Conservation (phyloP, 1,140 invertebrate species). For the Drosophila pallidifrons region DNA sequence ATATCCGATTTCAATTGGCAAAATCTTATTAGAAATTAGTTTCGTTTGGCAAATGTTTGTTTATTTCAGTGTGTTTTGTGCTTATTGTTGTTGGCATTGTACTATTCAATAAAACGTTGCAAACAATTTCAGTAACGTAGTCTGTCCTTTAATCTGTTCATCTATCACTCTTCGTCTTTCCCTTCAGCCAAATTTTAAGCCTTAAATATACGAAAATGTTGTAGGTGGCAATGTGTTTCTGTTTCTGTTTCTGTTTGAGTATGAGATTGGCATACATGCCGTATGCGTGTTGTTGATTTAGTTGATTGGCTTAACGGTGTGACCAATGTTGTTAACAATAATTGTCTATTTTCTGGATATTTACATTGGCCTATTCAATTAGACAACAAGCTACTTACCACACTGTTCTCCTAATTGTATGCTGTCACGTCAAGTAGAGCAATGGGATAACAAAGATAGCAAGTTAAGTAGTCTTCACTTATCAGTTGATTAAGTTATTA, state of each 20-base stretch:
- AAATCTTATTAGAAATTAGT: conserved; percentile 82
- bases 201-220: conserved; percentile 62
- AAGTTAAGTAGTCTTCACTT: conserved; percentile 4
- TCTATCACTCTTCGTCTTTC: conserved; percentile 35
- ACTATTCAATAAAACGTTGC: neutral
- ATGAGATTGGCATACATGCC: conserved; percentile 54
- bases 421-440: neutral
- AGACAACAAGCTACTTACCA: conserved; percentile 49
- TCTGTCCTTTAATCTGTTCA: conserved; percentile 5
- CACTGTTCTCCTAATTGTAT: conserved; percentile 13
- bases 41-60: conserved; percentile 72
- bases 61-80: conserved; percentile 45
- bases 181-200: conserved; percentile 59
- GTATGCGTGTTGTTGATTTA: conserved; percentile 75
- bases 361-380: conserved; percentile 55
- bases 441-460: conserved; percentile 15
- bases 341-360: conserved; percentile 65
- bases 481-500: conserved; percentile 36
- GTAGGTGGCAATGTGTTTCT: conserved; percentile 5
- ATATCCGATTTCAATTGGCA: conserved; percentile 74
- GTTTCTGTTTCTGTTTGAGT: conserved; percentile 9
- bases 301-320: conserved; percentile 75
- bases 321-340: conserved; percentile 61
- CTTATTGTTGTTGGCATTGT: conserved; percentile 46
- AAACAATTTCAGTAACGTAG: conserved; percentile 48